These are phyloP conservation scores for Sebastes ruberrimus DNA, from an alignment of 2,797 vertebrate species.

Conservation along the genomic window DNA sequence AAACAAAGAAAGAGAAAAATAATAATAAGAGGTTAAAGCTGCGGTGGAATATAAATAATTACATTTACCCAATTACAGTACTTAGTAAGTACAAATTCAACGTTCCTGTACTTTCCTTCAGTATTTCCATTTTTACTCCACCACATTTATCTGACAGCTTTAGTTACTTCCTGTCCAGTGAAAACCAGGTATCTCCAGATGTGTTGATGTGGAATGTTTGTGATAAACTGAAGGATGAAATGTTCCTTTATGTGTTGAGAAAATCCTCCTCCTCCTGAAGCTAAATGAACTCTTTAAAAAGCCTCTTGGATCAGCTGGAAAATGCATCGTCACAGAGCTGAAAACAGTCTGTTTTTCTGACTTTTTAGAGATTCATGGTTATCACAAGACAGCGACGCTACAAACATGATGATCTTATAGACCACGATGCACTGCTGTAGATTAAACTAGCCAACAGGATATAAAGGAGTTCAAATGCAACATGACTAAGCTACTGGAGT, in stretches of 20 bases:
- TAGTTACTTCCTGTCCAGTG: background rate
- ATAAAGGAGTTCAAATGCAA: no score
- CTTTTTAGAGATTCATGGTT: no score
- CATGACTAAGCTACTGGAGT: no score
- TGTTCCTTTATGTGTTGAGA: no score
- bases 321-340: no score
- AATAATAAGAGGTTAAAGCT: background rate
- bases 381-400: no score
- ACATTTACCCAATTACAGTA: background rate
- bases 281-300: no score
- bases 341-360: no score
- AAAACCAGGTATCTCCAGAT: background rate
- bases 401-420: background rate
- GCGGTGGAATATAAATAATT: rapidly evolving
- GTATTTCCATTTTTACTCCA: background rate
- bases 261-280: no score
- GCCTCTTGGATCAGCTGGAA: no score
- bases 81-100: background rate
- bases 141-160: background rate
- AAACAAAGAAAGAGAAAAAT: background rate
- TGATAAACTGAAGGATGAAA: background rate
- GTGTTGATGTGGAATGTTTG: background rate
- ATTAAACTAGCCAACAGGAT: background rate
- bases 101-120: no score
- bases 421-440: background rate